These are phyloP conservation scores for Oncorhynchus nerka DNA, from an alignment of 2,113 vertebrate genomes.

Conservation along the genomic window DNA sequence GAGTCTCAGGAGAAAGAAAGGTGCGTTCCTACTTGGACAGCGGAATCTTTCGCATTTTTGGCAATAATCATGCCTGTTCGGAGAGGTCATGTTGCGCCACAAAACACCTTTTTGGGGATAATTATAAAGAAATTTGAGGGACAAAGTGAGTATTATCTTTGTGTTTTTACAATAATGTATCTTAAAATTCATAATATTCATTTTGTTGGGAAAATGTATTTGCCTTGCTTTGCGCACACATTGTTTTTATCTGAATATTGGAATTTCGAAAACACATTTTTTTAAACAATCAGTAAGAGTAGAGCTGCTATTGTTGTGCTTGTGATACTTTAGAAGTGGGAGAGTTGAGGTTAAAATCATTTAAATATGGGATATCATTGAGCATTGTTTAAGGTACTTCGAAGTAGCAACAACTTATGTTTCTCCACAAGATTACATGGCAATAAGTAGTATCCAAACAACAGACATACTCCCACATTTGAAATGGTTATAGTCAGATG, in stretches of 20 bases:
- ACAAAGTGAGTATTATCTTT: constrained; percentile 88
- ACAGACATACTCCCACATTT: no score
- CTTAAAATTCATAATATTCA: neutral
- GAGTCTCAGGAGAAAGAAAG: constrained; percentile 54
- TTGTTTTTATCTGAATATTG: neutral
- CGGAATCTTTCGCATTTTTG: constrained; percentile 58
- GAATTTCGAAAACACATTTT: neutral
- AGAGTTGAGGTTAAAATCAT: no score
- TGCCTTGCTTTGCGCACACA: neutral
- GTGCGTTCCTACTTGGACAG: constrained; percentile 55
- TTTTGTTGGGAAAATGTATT: neutral
- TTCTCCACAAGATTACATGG: no score
- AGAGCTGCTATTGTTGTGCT: neutral
- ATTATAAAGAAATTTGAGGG: constrained; percentile 98
- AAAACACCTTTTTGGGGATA: constrained; percentile 94
- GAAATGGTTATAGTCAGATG: no score
- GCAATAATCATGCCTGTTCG: constrained; percentile 89
- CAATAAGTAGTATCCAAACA: no score
- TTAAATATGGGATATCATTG: no score
- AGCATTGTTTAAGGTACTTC: no score
- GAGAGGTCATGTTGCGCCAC: constrained; percentile 95
- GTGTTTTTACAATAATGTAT: neutral
- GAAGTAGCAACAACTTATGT: no score
- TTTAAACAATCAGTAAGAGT: no score
- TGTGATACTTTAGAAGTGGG: neutral